Percentiles rank a stretch among this genome's conserved stretches.
Evolutionary conservation across 2,888 invertebrate species (phyloP).

Genomic region (Stenoptilia bipunctidactyla): DNA sequence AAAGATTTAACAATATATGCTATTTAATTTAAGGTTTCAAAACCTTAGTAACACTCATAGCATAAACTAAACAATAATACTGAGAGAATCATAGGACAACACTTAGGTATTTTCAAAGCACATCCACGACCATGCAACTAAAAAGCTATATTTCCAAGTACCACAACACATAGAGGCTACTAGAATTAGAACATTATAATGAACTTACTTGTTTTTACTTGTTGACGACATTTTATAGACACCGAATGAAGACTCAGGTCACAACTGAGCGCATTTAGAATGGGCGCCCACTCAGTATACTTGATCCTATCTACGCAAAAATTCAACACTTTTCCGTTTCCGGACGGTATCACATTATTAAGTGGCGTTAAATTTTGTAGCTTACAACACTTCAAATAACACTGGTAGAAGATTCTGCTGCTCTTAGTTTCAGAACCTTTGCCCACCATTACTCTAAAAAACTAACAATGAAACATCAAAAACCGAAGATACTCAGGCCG

Average conservation of each 20-base stretch:
- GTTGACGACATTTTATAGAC: slow-evolving; percentile 74
- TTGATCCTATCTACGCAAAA: slow-evolving; percentile 82
- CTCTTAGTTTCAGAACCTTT: slow-evolving; percentile 46
- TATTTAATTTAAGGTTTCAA: no score
- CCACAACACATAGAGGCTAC: no score
- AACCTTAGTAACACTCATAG: no score
- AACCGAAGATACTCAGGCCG: slow-evolving; percentile 21
- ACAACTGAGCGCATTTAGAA: slow-evolving; percentile 78
- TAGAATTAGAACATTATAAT: no score
- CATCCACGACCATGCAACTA: no score
- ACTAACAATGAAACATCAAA: slow-evolving; percentile 27
- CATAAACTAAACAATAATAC: no score
- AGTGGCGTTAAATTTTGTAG: slow-evolving; percentile 56
- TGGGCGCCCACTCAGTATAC: slow-evolving; percentile 81
- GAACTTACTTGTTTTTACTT: slow-evolving; percentile 53
- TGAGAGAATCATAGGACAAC: no score
- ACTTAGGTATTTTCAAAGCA: no score
- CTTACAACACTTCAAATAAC: slow-evolving; percentile 64
- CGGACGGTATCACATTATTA: slow-evolving; percentile 45
- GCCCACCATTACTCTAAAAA: slow-evolving; percentile 44
- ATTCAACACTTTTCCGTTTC: slow-evolving; percentile 70
- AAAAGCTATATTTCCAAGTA: no score
- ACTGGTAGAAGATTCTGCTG: slow-evolving; percentile 61
- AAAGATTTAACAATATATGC: no score
- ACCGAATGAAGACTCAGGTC: slow-evolving; percentile 80